These are phyloP conservation scores for Ptyas mucosa DNA, from an alignment of 2,113 vertebrate species.

Conservation along the genomic window DNA sequence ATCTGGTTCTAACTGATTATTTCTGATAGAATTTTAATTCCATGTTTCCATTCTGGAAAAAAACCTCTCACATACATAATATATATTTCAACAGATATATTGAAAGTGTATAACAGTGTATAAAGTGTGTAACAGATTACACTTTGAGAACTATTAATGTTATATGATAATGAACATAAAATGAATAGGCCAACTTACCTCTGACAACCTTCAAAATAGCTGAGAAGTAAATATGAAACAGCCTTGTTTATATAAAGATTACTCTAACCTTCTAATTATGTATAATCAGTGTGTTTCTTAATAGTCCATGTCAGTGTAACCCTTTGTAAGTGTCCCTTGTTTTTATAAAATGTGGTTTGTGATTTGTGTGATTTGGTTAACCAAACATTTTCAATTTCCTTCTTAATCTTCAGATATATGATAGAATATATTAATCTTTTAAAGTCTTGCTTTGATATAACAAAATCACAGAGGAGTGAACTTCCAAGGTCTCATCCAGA, in stretches of 20 bases:
- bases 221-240: not conserved
- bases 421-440: not conserved
- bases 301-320: not conserved
- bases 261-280: not conserved
- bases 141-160: not conserved
- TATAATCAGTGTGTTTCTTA: not conserved
- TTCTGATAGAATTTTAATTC: not conserved
- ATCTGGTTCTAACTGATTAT: not conserved
- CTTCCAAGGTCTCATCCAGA: not conserved
- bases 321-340: not conserved
- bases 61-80: not conserved
- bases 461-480: not conserved
- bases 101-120: too few species aligned
- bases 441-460: not conserved
- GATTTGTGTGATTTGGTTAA: not conserved
- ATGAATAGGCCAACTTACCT: not conserved
- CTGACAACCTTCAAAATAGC: not conserved
- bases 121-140: not conserved
- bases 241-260: not conserved
- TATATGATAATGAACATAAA: not conserved
- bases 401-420: not conserved
- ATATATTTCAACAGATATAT: too few species aligned
- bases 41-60: not conserved
- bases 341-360: constrained; percentile 24
- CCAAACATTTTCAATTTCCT: not conserved